Percentiles rank a stretch among this genome's conserved stretches.
These are phyloP conservation scores for Mythimna pallens DNA, from an alignment of 2,888 invertebrate genomes.

Conservation along the genomic window DNA sequence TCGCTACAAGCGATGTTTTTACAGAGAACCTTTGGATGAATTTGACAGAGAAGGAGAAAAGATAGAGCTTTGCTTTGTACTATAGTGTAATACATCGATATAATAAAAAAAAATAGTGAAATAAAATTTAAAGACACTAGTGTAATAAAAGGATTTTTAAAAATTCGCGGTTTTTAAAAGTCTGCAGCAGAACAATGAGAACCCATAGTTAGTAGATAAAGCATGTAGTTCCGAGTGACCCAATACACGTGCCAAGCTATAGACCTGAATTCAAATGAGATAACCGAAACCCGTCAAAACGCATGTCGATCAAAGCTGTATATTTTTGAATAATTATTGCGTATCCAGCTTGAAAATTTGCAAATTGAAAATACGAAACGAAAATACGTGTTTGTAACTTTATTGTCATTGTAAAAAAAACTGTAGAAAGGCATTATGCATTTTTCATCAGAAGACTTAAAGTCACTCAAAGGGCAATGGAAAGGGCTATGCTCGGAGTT, in stretches of 20 bases:
- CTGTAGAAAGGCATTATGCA: no score
- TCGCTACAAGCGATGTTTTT: no score
- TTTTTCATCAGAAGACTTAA: no score
- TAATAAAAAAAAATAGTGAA: no score
- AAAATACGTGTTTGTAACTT: background rate
- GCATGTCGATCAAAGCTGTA: constrained; percentile 28
- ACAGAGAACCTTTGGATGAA: no score
- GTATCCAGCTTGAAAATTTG: constrained; percentile 1
- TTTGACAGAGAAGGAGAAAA: no score
- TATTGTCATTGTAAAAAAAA: no score
- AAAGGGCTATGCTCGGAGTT: no score
- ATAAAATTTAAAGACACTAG: background rate
- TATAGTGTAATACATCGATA: no score
- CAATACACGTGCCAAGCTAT: constrained; percentile 51
- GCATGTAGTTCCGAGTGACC: constrained; percentile 43
- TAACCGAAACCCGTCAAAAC: constrained; percentile 43
- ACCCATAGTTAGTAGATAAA: constrained; percentile 23
- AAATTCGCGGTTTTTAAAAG: background rate
- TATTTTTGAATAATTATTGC: constrained; percentile 25
- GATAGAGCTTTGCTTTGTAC: background rate
- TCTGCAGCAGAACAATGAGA: constrained; percentile 12
- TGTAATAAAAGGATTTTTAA: background rate
- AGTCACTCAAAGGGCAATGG: no score
- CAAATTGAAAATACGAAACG: background rate
- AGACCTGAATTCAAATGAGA: constrained; percentile 56